Base-by-base conservation (phyloP, 2,888 invertebrate species). In the Melanophora roralis region DNA sequence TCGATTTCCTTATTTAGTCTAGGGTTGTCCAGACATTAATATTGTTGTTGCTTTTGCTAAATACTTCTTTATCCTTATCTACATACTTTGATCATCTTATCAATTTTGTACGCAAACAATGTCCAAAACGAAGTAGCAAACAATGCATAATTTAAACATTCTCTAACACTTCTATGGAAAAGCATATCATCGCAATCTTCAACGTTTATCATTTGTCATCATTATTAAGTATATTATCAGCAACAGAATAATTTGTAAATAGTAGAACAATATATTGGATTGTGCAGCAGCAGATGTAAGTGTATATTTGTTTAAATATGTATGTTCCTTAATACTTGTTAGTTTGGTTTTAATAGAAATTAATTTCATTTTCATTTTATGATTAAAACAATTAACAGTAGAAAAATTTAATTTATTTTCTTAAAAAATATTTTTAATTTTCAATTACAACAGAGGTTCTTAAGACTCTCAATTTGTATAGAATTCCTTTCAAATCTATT, bases 81-180 rank as follows among this genome's bases (percentile, higher is more conserved):
- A 9, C n/a, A n/a, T n/a, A n/a, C 21, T 59, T 71, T 21, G 43
- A 60, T 45, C 59, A 21, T 49, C 74, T 79, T 85, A 85, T 85
- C 85, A 86, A 86, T 86, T 86, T 85, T 81, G 84, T 86, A 88
- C 86, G 87, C 87, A 87, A 88, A 86, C 87, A 87, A 84, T 86
- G 85, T 86, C 84, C 84, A 85, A 88, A 86, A 84, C 84, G 84
- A 83, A 84, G 84, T 82, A 81, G 81, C 82, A 79, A 84, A 83
- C 84, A 82, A 76, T 68, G 71, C 67, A 72, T 45, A 76, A 68
- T 59, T 62, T 60, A 67, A 75, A 75, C 65, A 59, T 38, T 36
- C 40, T 62, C 19, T 21, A 19, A 16, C 32, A 12, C 72, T 57
- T 6, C 9, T 62, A 21, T 14, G n/a, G n/a, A n/a, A n/a, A 7